Evolutionary conservation across 2,797 vertebrate genomes (phyloP).

Genomic region (Allenopithecus nigroviridis): DNA sequence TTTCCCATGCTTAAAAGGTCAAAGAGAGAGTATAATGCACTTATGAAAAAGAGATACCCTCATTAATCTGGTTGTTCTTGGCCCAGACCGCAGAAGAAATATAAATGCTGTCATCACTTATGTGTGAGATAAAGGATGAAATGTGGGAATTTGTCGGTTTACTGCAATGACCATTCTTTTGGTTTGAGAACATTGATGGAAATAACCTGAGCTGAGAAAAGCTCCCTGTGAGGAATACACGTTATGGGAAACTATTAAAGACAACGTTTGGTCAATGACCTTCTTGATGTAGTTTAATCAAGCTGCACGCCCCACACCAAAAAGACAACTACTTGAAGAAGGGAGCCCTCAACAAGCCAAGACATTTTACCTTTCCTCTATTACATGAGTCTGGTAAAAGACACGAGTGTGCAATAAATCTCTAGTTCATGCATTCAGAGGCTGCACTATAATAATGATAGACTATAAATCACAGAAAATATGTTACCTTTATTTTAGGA

Average conservation of each 20-base stretch:
- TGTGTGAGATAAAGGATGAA: constrained; percentile 84
- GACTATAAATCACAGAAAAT: constrained; percentile 71
- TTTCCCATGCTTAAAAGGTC: constrained; percentile 83
- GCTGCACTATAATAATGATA: constrained; percentile 76
- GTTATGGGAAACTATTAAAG: constrained; percentile 86
- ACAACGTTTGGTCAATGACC: constrained; percentile 85
- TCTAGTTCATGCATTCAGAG: constrained; percentile 75
- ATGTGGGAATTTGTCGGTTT: constrained; percentile 85
- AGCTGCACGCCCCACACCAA: constrained; percentile 62
- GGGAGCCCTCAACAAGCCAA: constrained; percentile 67
- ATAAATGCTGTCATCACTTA: constrained; percentile 84
- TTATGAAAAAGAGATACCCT: constrained; percentile 81
- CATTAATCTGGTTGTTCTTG: constrained; percentile 85
- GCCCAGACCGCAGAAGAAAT: constrained; percentile 83
- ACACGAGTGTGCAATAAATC: constrained; percentile 80
- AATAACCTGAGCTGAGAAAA: constrained; percentile 86
- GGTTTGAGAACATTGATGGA: constrained; percentile 86
- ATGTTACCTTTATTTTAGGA: constrained; percentile 80
- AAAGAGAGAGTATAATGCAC: constrained; percentile 82
- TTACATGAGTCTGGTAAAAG: constrained; percentile 77
- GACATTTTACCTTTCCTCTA: constrained; percentile 79
- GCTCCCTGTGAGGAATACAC: constrained; percentile 82
- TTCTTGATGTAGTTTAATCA: constrained; percentile 84
- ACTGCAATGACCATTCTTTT: constrained; percentile 82
- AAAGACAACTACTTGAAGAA: constrained; percentile 65